These are phyloP conservation scores for Poecilus cupreus DNA, from an alignment of 2,888 invertebrate genomes.

Conservation along the genomic window DNA sequence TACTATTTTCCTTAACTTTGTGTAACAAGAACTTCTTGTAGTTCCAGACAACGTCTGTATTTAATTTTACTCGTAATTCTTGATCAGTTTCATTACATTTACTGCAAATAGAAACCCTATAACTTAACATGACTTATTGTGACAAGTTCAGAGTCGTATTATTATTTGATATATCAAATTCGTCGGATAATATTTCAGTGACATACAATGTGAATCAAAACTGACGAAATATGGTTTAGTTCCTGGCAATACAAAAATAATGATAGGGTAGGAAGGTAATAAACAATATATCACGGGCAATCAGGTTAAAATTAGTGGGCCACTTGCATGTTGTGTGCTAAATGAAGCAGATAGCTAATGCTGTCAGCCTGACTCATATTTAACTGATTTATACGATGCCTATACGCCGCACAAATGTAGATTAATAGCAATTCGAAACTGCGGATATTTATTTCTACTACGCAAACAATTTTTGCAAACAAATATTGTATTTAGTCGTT, in stretches of 20 bases:
- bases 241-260: constrained; percentile 18
- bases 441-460: not conserved
- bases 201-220: not conserved
- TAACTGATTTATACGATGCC: constrained; percentile 7
- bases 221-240: not conserved
- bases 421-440: not conserved
- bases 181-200: not conserved
- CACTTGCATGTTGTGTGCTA: constrained; percentile 7
- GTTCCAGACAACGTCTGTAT: not conserved
- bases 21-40: too few relatives aligned
- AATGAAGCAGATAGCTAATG: constrained; percentile 18
- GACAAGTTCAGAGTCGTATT: not conserved
- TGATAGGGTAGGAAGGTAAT: constrained; percentile 3
- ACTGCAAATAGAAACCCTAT: not conserved
- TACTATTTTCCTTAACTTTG: too few relatives aligned
- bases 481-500: not conserved
- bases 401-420: not conserved
- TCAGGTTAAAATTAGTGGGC: constrained; percentile 2
- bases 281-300: constrained; percentile 17
- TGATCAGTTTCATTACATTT: too few relatives aligned
- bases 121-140: not conserved
- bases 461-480: constrained; percentile 4
- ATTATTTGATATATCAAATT: not conserved
- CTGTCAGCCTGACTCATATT: constrained; percentile 6
- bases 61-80: not conserved